Base-by-base conservation (phyloP, 2,113 vertebrate genomes). In the Laticauda colubrina region DNA sequence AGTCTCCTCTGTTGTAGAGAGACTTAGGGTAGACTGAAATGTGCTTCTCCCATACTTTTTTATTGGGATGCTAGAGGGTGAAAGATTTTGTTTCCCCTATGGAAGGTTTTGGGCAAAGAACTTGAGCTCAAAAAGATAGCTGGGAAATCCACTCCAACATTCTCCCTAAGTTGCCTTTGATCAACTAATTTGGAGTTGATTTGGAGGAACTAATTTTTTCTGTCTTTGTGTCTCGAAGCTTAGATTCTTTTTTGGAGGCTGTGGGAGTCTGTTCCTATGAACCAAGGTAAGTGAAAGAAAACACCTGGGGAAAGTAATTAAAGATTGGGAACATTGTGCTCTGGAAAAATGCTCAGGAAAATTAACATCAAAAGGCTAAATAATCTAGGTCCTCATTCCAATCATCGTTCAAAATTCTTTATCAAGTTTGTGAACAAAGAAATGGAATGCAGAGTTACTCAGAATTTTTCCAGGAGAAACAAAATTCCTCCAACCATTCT, bases 1-100 rank as follows among this genome's bases (percentile, higher is more conserved):
- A 88, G 57, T 87, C 94, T 96, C 86, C 75, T 14, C 24, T 59
- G 0, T 5, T 0, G 87, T 0, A 0, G 92, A 90, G 90, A 95
- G 59, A 85, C 90, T 55, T 51, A 75, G 56, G 43, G 0, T 0
- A 94, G 92, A 88, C 93, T 94, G 90, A 92, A 89, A 94, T 94
- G 39, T 93, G 51, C 51, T 0, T 4, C 89, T 53, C 87, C 69
- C 85, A 88, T 61, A 0, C 0, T 93, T 87, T 87, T 90, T 11
- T 51, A 53, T 45, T 21, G 15, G 85, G 3, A 90, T 3, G 0
- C 53, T 34, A 45, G 64, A 75, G 39, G 88, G 87, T 0, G 0
- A 24, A 93, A 24, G 69, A 89, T 91, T 90, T 92, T 92, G 56
- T 6, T 34, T 26, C 24, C 34, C 18, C 29, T 11, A 12, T 89